Base-by-base conservation (phyloP, 2,888 invertebrate genomes). In the Drosophila yooni region DNA sequence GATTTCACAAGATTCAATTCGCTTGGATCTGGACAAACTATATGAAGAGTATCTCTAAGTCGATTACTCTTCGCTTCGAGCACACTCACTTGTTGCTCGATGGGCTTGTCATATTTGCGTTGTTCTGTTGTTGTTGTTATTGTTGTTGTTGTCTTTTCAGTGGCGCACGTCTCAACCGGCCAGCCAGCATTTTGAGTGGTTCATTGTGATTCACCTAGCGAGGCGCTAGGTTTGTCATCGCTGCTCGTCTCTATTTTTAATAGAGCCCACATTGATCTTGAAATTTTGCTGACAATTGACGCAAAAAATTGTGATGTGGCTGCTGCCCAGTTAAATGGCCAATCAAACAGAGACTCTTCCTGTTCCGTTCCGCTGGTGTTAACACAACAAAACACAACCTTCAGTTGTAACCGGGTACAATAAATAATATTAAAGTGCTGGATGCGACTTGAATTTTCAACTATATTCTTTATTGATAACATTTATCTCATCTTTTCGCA, bases 381-480 rank as follows among this genome's bases (percentile, higher is more conserved):
- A 53, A 8, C 50, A 27, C 21, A 21, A 21, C 21, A 21, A 21
- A 21, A 21, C 21, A 18, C 38, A 70, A 78, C 84, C 82, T 74
- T 70, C 60, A 21, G 57, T 31, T 68, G 69, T 81, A 81, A 80
- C 27, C 38, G 60, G 46, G n/a, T 6, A 38, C 52, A 59, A 10
- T 67, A 38, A 67, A 56, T 46, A 48, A 66, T 38, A 46, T 66
- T 52, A 21, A 51, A 57, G 69, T 25, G 29, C 31, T 34, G n/a
- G 6, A 18, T 36, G 15, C 8, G 8, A 50, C 65, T 74, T 81
- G 85, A 90, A 90, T 85, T 89, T 82, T 91, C 91, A 89, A 89
- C 89, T 89, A 91, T 89, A 89, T 82, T 90, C 82, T 89, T 89
- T 89, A 89, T 89, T 89, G 83, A 89, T 89, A 89, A 89, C 89